Base-by-base conservation (phyloP, 2,113 vertebrate genomes). In the Halcyon malimbica region DNA sequence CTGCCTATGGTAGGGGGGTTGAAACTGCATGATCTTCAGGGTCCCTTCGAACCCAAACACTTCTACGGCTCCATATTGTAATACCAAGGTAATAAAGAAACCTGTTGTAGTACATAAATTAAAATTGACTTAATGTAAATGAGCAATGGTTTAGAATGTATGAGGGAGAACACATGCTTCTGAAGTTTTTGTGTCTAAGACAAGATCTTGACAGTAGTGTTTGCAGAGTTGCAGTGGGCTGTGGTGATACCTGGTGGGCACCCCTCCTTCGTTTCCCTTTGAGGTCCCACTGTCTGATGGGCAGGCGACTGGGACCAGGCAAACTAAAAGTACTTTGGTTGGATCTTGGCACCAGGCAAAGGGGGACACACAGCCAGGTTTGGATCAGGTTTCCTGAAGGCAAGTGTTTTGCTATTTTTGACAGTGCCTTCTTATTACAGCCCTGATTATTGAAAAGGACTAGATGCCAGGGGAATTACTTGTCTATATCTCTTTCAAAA, bases 291-390 rank as follows among this genome's bases (percentile, higher is more conserved):
- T 69, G 11, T 8, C 17, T 44, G 44, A 29, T 21, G 59, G 8
- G 31, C 1, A 4, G 17, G 9, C 20, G 11, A 13, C 5, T 33
- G 73, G 33, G 42, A 59, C 29, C 25, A 20, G 65, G 41, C 50
- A 35, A 39, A 33, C 17, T 7, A 10, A 18, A 54, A 6, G 11
- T 9, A 5, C 24, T n/a, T 26, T 10, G 10, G 4, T 19, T 1
- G 2, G 41, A 26, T 79, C 16, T 67, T 51, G 59, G 23, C 1
- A 1, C n/a, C 35, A 59, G 33, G n/a, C 1, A 2, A 26, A 57
- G 46, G 59, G 9, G n/a, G 2, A 0, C 1, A 2, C 37, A 8
- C 6, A 20, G 8, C 25, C 1, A 3, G 54, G 17, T 51, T 60
- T 65, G 33, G 33, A 28, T 28, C 31, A 28, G 37, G 21, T 28